Evolutionary conservation across 2,113 vertebrate species (phyloP), one percentile per base, ranked within the genome.

Genomic region (Lota lota): DNA sequence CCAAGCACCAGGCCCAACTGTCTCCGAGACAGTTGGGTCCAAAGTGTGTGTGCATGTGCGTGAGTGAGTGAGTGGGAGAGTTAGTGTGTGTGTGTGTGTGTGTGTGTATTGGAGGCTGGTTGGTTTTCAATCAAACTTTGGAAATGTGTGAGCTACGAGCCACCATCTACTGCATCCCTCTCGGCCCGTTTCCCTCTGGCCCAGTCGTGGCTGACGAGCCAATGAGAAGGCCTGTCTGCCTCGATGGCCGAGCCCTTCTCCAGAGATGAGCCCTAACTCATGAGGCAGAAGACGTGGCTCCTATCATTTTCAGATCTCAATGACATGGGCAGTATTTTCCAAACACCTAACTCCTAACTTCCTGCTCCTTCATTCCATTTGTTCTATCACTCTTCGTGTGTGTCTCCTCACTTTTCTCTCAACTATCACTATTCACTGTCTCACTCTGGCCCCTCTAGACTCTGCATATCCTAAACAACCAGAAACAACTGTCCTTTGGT

Each of bases 91-190:
- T 33, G 28, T 33, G 28, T 47, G 10, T 47, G 40, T 47, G 40
- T 47, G 40, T 11, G 56, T 71, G 64, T 71, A 70, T 76, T 72
- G 82, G 77, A 5, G 53, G 12, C 20, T 24, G 67, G 68, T 33
- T 36, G 63, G 57, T 62, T 79, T 77, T 73, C 64, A 75, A 79
- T 87, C 77, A 68, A 77, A 71, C 74, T 75, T 50, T 83, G 72
- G 76, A 79, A 75, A 84, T 75, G 54, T 80, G 82, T 85, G 87
- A 85, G 70, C 68, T 74, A 60, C 79, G 79, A 87, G 73, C 77
- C 73, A 81, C 83, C 61, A 19, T 72, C 74, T 84, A 70, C 77
- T 80, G 54, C 20, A 10, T 70, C 77, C 78, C 82, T 68, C 66
- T 70, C 78, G 73, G 81, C 77, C 73, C 64, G 0, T 51, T 70